phyloP scores from a whole-genome alignment of 2,113 vertebrate species.

The Pachypanchax playfairii region DNA sequence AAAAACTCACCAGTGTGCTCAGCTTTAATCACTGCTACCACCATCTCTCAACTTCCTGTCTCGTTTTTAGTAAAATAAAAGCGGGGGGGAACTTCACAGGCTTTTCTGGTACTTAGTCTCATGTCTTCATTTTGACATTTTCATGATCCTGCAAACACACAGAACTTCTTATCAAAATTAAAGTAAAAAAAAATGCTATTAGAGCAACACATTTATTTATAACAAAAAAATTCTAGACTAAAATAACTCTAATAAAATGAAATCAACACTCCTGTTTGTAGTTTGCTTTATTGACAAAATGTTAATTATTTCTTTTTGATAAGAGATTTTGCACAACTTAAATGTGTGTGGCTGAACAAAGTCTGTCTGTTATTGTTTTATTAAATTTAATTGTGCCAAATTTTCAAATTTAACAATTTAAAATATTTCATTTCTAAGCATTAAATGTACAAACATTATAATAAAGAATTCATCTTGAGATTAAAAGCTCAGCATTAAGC shows the following conservation, averaged over 20 bases:
- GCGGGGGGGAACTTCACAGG: conserved; percentile 83
- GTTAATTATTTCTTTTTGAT: too few relatives aligned
- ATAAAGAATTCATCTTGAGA: too few relatives aligned
- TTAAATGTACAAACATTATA: too few relatives aligned
- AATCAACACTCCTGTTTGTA: not conserved
- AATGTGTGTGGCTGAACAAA: too few relatives aligned
- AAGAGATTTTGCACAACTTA: too few relatives aligned
- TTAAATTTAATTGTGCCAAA: too few relatives aligned
- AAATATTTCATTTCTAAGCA: too few relatives aligned
- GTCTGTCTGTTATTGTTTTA: too few relatives aligned
- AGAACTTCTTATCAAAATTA: not conserved
- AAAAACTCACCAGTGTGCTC: conserved; percentile 87
- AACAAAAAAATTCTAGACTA: not conserved
- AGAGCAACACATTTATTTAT: not conserved
- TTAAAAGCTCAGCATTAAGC: not conserved
- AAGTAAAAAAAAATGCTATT: not conserved
- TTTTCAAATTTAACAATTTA: too few relatives aligned
- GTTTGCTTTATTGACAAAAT: not conserved
- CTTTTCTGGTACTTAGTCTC: conserved; percentile 90
- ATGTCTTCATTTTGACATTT: conserved; percentile 69
- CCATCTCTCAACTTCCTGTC: conserved; percentile 45
- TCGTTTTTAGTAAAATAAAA: conserved; percentile 61
- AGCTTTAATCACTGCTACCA: conserved; percentile 71
- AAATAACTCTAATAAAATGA: not conserved
- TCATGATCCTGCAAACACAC: conserved; percentile 63